Conservation (phyloP, 53 echinoderm and acorn worm species). For the Glandiceps talaboti region DNA sequence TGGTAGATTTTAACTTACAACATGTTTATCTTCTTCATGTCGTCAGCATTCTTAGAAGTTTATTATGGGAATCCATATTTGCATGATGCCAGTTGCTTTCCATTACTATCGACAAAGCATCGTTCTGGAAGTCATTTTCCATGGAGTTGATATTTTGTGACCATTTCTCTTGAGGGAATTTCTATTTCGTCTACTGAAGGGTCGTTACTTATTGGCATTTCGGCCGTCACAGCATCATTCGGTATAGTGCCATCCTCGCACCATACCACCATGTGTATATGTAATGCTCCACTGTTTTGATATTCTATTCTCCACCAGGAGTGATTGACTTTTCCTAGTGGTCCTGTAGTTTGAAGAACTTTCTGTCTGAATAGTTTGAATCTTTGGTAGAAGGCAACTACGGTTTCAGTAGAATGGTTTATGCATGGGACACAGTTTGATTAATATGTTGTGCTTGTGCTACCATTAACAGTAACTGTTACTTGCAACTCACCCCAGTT, state of each 20-base stretch:
- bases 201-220: neutral
- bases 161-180: neutral
- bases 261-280: neutral
- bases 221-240: neutral
- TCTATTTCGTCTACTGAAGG: neutral
- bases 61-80: neutral
- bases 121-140: neutral
- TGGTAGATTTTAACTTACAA: neutral
- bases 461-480: neutral
- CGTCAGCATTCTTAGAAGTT: neutral
- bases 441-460: too few relatives aligned
- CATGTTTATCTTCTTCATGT: neutral
- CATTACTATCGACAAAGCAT: neutral
- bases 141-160: neutral
- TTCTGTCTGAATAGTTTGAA: neutral
- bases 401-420: neutral
- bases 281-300: neutral
- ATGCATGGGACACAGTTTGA: too few relatives aligned
- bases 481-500: neutral
- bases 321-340: neutral
- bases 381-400: neutral
- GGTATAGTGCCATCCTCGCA: neutral
- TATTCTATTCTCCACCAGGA: neutral
- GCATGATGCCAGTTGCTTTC: neutral
- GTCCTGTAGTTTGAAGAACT: neutral